These are phyloP conservation scores for Esox lucius DNA, from an alignment of 2,797 vertebrate genomes.

Conservation along the genomic window DNA sequence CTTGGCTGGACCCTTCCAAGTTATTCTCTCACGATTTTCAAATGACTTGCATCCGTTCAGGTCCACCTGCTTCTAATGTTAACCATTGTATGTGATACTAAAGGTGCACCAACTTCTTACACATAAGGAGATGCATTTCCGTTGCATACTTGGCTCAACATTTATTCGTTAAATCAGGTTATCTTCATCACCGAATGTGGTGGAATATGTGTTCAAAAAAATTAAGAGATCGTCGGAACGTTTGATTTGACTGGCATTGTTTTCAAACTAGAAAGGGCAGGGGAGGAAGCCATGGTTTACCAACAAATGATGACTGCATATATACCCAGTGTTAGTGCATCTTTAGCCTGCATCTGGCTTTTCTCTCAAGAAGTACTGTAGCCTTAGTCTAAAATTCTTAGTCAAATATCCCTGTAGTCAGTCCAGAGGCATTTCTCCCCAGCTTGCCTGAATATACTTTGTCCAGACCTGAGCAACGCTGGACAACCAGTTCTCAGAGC, in stretches of 20 bases:
- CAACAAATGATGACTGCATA: slow-evolving; percentile 7
- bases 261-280: not conserved
- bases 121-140: too few relatives aligned
- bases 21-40: too few relatives aligned
- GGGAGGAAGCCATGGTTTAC: slow-evolving; percentile 10
- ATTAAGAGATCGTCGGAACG: not conserved
- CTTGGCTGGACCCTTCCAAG: too few relatives aligned
- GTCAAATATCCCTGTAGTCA: slow-evolving; percentile 1
- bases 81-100: too few relatives aligned
- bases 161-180: too few relatives aligned
- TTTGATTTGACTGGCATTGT: not conserved
- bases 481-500: slow-evolving; percentile 51
- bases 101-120: too few relatives aligned
- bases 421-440: slow-evolving; percentile 1
- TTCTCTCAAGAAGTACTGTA: not conserved
- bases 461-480: slow-evolving; percentile 50
- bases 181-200: too few relatives aligned
- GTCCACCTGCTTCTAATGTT: too few relatives aligned
- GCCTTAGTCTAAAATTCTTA: not conserved
- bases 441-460: slow-evolving; percentile 34
- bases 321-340: not conserved
- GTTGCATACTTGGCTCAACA: too few relatives aligned
- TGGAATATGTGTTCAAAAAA: not conserved
- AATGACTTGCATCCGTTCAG: too few relatives aligned
- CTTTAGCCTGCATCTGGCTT: not conserved